Evolutionary conservation across 1,140 invertebrate species (phyloP), one percentile per base, ranked within the genome.

Genomic region (Carposina sasakii): DNA sequence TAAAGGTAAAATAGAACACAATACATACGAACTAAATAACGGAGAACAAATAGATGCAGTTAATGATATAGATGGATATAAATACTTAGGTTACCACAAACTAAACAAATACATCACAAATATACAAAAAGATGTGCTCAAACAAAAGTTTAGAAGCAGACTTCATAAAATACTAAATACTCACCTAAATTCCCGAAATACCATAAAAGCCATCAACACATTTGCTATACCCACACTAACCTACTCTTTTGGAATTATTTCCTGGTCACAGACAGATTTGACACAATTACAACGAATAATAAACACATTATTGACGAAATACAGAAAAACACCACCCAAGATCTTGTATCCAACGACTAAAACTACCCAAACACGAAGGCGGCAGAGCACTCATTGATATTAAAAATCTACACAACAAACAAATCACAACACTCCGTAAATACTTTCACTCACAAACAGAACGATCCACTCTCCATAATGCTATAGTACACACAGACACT

Each of bases 51-150:
- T 46, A 33, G 43, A 46, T 13, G 19, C 43, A 34, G 19, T 46
- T 9, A 22, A 46, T 13, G 31, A 21, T n/a, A 12, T 16, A 16
- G 31, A 36, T 12, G 19, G 20, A 20, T 46, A 46, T 15, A 46
- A 46, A 46, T 46, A 46, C 16, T 26, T 46, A 36, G 44, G 33
- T 23, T 46, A 46, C 15, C 23, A 46, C n/a, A 46, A 36, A 13
- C 31, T 8, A n/a, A n/a, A 13, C 31, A 36, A 16, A 46, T 46
- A 36, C 44, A 46, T 10, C 13, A 46, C 20, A 46, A 34, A 36
- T 31, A 46, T 2, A 34, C 20, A 6, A 46, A 46, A 46, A 12
- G n/a, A 34, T n/a, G 24, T 22, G 24, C 31, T 46, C 12, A 46
- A 15, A 15, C 20, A 34, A 46, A 12, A 46, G 17, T 46, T 46